Percentiles rank a stretch among this genome's conserved stretches.
These are phyloP conservation scores for Cettia cetti DNA, from an alignment of 2,113 vertebrate species.

Conservation along the genomic window DNA sequence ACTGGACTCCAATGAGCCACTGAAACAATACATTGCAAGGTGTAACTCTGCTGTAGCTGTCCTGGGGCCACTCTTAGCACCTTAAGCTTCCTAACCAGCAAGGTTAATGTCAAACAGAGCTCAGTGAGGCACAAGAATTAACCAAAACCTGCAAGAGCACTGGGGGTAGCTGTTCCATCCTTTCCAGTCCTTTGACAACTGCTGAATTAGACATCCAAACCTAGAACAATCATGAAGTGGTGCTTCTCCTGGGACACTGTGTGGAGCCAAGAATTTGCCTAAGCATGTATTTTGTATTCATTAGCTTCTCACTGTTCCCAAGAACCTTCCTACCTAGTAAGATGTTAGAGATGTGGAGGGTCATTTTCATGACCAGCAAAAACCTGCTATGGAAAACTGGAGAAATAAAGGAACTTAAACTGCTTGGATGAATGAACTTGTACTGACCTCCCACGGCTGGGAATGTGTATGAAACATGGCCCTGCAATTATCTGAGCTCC, in stretches of 20 bases:
- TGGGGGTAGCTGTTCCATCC: background rate
- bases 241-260: background rate
- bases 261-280: background rate
- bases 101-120: background rate
- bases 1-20: background rate
- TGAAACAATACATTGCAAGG: background rate
- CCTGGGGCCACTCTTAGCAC: background rate
- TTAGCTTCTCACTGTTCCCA: background rate
- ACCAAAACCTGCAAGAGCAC: background rate
- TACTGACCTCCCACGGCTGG: conserved; percentile 64
- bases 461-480: background rate
- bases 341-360: background rate
- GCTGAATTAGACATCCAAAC: background rate
- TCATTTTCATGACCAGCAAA: background rate
- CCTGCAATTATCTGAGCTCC: background rate
- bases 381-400: background rate
- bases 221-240: accelerated
- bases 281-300: background rate
- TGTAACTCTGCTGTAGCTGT: background rate
- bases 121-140: background rate
- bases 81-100: background rate
- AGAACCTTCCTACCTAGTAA: background rate
- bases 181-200: background rate
- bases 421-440: background rate
- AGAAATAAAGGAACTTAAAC: background rate